A percentile compares a stretch with the other conserved stretches of the same genome.
These are phyloP conservation scores for Andrena dorsata DNA, from an alignment of 2,888 invertebrate species.

Conservation along the genomic window DNA sequence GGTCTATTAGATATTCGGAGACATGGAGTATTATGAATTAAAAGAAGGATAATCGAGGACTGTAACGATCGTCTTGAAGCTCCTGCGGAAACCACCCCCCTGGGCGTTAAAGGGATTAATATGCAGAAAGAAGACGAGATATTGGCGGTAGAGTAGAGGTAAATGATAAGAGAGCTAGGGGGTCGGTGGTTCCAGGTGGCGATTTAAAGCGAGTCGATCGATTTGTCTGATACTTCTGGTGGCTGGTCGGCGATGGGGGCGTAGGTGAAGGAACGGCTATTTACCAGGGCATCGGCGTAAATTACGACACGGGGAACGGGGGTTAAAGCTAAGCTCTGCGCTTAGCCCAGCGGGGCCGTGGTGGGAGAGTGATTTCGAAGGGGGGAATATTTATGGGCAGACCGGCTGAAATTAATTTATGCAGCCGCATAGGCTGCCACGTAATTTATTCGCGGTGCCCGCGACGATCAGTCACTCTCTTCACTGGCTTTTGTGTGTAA, in stretches of 20 bases:
- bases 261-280: constrained; percentile 17
- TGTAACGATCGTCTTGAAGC: too few relatives aligned
- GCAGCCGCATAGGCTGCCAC: constrained; percentile 83
- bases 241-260: not conserved
- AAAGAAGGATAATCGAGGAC: too few relatives aligned
- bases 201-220: constrained; percentile 7
- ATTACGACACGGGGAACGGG: constrained; percentile 64
- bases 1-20: too few relatives aligned
- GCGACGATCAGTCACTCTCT: constrained; percentile 83
- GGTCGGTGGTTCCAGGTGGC: constrained; percentile 12
- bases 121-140: not conserved
- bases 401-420: constrained; percentile 84
- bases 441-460: constrained; percentile 83
- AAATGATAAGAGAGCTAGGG: not conserved
- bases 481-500: constrained; percentile 80
- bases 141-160: not conserved
- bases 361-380: constrained; percentile 78
- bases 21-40: too few relatives aligned
- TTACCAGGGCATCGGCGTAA: constrained; percentile 70
- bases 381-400: constrained; percentile 82
- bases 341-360: constrained; percentile 48
- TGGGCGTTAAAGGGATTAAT: not conserved
- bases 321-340: constrained; percentile 47
- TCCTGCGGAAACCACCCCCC: too few relatives aligned
- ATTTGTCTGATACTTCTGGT: not conserved